These are phyloP conservation scores for Turdus rufiventris DNA, from an alignment of 2,113 vertebrate species.

Conservation along the genomic window DNA sequence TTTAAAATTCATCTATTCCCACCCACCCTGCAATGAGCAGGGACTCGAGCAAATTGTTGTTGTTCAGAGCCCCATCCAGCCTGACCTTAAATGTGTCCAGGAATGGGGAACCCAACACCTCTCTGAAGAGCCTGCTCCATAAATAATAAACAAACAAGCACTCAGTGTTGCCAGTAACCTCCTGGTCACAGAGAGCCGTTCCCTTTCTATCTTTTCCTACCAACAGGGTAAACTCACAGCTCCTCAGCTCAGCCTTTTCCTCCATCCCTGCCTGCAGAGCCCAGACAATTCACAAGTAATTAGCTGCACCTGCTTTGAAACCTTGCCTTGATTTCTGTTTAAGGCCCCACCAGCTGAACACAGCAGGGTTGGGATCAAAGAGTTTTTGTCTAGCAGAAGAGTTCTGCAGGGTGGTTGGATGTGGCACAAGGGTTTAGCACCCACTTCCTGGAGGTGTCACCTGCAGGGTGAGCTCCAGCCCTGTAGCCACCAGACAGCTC, in stretches of 20 bases:
- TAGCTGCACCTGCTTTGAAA: neutral
- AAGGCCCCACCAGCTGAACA: neutral
- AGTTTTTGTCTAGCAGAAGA: neutral
- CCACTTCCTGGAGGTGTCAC: neutral
- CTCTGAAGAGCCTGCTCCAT: neutral
- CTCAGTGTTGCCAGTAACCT: neutral
- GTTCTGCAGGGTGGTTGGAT: neutral
- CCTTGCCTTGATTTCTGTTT: neutral
- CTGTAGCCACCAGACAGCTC: neutral
- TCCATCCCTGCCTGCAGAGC: neutral
- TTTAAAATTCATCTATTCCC: neutral
- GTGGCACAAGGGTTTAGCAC: fast-evolving
- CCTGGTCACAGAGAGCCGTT: neutral
- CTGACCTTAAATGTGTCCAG: neutral
- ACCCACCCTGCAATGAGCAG: neutral
- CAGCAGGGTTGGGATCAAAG: neutral
- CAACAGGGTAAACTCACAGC: fast-evolving
- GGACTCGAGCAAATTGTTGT: neutral
- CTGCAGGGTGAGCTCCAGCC: neutral
- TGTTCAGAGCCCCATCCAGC: neutral
- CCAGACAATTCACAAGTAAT: neutral
- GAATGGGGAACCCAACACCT: neutral
- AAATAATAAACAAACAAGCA: neutral
- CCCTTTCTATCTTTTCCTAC: neutral
- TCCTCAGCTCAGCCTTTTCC: neutral